Percentiles rank a stretch among this genome's conserved stretches.
Conservation (phyloP, 2,113 vertebrate genomes). For the Ophiodon elongatus region DNA sequence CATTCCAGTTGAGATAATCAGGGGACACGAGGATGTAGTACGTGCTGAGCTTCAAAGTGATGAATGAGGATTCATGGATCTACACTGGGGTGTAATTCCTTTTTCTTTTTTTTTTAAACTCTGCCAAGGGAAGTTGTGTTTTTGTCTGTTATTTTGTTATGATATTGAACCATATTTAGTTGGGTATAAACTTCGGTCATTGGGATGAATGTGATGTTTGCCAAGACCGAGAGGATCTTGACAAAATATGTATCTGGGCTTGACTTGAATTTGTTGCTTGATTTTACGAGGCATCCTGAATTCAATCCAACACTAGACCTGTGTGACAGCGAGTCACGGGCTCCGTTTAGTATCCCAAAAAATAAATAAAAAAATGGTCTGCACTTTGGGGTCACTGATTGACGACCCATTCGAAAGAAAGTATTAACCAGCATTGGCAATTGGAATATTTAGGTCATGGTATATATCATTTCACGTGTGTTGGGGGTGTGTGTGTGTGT, state of each 20-base stretch:
- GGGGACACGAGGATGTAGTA: conserved; percentile 24
- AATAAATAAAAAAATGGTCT: not conserved
- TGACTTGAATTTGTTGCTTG: conserved; percentile 24
- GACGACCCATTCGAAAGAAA: conserved; percentile 21
- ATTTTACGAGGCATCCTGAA: conserved; percentile 15
- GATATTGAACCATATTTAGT: conserved; percentile 30
- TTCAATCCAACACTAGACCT: not conserved
- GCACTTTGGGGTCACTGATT: conserved; percentile 39
- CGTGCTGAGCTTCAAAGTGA: conserved; percentile 23
- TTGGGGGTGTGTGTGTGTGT: conserved; percentile 46
- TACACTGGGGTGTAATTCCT: conserved; percentile 18
- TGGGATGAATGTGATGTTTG: conserved; percentile 33
- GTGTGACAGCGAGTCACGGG: conserved; percentile 9
- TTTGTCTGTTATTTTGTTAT: conserved; percentile 27
- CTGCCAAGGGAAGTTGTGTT: not conserved
- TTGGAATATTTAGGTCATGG: conserved; percentile 26
- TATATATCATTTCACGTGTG: conserved; percentile 58
- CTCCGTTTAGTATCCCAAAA: conserved; percentile 12
- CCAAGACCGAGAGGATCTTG: not conserved
- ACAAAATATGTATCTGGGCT: conserved; percentile 13
- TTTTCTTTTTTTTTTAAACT: conserved; percentile 20
- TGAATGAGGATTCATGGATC: conserved; percentile 29
- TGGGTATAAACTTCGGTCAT: not conserved
- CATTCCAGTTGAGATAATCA: conserved; percentile 73
- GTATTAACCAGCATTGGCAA: conserved; percentile 33